phyloP scores from a whole-genome alignment of 2,888 invertebrate genomes.

The Bruchidius siliquastri region DNA sequence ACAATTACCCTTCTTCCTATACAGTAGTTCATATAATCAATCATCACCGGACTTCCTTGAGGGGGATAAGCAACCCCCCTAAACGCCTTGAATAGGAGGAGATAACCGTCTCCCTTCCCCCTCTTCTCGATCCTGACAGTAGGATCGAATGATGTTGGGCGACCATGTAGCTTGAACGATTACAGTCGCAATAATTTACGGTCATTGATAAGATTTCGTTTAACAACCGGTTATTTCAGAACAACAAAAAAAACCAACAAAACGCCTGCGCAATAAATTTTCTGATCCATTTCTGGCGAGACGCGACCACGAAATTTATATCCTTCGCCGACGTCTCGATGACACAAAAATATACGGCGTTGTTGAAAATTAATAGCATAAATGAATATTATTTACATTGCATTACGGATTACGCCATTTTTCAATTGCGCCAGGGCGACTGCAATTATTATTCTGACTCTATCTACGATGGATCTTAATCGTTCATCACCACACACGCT shows the following conservation, averaged over 20 bases:
- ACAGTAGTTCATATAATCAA: too few relatives aligned
- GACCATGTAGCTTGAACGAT: not conserved
- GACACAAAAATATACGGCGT: not conserved
- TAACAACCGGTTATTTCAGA: not conserved
- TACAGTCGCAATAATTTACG: not conserved
- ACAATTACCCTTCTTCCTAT: too few relatives aligned
- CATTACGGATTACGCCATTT: not conserved
- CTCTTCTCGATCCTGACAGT: too few relatives aligned
- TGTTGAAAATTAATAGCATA: not conserved
- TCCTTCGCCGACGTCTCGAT: not conserved
- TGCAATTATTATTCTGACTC: not conserved
- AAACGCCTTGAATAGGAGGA: too few relatives aligned
- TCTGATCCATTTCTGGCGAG: not conserved
- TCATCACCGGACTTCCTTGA: too few relatives aligned
- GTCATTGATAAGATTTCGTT: not conserved
- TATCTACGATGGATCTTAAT: not conserved
- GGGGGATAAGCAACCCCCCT: too few relatives aligned
- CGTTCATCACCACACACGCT: not conserved
- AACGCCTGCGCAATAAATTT: not conserved
- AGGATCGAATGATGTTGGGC: not conserved
- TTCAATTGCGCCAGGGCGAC: not conserved
- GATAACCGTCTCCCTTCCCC: too few relatives aligned
- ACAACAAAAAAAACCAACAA: not conserved
- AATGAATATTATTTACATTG: not conserved
- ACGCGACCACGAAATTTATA: not conserved